Conservation (phyloP, 2,113 vertebrate species). For the zebrafish (Danio rerio) region GRCz12tu NC_133180.1:21980001-21980500, state of each 20-base stretch:
- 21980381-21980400: slow-evolving; percentile 28
- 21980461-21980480: not conserved
- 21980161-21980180: not conserved
- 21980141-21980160: no score
- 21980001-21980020: no score
- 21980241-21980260: not conserved
- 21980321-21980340: slow-evolving; percentile 1
- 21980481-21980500: slow-evolving; percentile 9
- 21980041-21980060: no score
- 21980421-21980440: slow-evolving; percentile 14
- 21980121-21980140: no score
- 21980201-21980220: not conserved
- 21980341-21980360: slow-evolving; percentile 25
- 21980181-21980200: not conserved
- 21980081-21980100: no score
- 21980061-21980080: no score
- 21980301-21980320: not conserved
- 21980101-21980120: no score
- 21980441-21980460: not conserved
- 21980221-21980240: not conserved
- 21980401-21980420: slow-evolving; percentile 26
- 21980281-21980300: slow-evolving; percentile 10
- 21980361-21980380: slow-evolving; percentile 22
- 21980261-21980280: slow-evolving; percentile 18
- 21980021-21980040: no score